These are phyloP conservation scores for Zootermopsis nevadensis DNA, from an alignment of 2,888 invertebrate genomes.

Conservation along the genomic window DNA sequence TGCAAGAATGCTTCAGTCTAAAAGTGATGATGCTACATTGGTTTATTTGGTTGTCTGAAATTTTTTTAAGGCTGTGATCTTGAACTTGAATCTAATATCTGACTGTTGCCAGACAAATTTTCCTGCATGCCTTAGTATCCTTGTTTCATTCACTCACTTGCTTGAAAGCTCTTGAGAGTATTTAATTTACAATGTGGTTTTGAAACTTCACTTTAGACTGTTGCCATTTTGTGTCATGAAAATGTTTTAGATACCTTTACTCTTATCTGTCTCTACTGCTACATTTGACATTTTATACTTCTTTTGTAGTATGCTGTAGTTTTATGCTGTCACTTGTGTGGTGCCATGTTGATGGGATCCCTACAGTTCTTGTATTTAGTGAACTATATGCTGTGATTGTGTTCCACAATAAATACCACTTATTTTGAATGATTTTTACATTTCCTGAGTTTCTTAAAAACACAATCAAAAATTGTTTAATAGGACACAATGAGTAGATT, in stretches of 20 bases:
- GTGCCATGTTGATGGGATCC: slow-evolving; percentile 21
- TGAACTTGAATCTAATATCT: too few relatives aligned
- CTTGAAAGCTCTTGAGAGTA: too few relatives aligned
- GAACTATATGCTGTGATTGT: slow-evolving; percentile 11
- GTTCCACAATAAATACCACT: slow-evolving; percentile 10
- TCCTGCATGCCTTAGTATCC: too few relatives aligned
- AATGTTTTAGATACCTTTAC: neutral
- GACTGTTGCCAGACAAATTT: too few relatives aligned
- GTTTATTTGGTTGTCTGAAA: too few relatives aligned
- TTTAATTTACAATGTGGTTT: too few relatives aligned
- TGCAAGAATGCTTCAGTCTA: neutral
- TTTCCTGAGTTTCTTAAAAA: slow-evolving; percentile 16
- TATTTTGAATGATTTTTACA: slow-evolving; percentile 1
- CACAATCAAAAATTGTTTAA: slow-evolving; percentile 49
- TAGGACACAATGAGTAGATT: slow-evolving; percentile 48
- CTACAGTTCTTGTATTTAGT: slow-evolving; percentile 18
- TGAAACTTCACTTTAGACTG: neutral
- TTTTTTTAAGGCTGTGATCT: too few relatives aligned
- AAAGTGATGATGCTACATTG: neutral
- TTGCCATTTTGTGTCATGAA: neutral
- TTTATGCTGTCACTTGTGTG: slow-evolving; percentile 3
- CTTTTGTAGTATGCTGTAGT: slow-evolving; percentile 29
- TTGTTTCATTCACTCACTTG: too few relatives aligned
- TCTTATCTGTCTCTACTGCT: neutral
- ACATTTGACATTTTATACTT: slow-evolving; percentile 13